Evolutionary conservation across 2,797 vertebrate genomes (phyloP), one percentile per base, ranked within the genome.

Genomic region (Enteromius treurensis): DNA sequence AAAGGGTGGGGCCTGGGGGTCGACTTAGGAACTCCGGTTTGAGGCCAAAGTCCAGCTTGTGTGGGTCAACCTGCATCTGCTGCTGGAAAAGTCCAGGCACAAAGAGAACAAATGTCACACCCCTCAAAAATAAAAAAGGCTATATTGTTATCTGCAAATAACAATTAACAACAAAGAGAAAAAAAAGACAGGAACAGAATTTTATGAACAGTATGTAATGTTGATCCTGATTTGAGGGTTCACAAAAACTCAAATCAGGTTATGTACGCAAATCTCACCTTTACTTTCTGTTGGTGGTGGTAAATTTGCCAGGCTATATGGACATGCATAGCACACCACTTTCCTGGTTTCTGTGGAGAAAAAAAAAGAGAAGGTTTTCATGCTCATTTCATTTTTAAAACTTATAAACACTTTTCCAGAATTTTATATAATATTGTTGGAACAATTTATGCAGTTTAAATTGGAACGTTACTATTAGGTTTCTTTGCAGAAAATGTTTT

Each of bases 241-340:
- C 3, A 17, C 37, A n/a, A n/a, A 40, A 40, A 40, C 58, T 82
- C 10, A 71, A 42, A 60, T 23, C 40, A 45, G 60, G 47, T 79
- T 80, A 68, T 87, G 49, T 67, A 85, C 8, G n/a, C 42, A 90
- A 88, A 88, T 94, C 97, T 96, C 90, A 99, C 97, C 96, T 99
- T 99, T 86, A 98, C 97, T 91, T 99, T 99, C 93, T 99, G 98
- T 93, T 99, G 98, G 89, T 99, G 98, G 83, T 99, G 98, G 91
- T 99, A 99, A 69, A 98, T 99, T 93, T 99, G 98, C 98, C 98
- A 99, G 90, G 98, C 98, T 5, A 97, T 99, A 82, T 99, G 98
- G 55, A 99, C 98, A 0, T 99, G 98, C 97, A 99, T 98, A 19
- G 98, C 98, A 1, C 98, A 99, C 98, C 98, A 99, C 91, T 99